These are phyloP conservation scores for Streptopelia turtur DNA, from an alignment of 2,797 vertebrate genomes.

Conservation along the genomic window DNA sequence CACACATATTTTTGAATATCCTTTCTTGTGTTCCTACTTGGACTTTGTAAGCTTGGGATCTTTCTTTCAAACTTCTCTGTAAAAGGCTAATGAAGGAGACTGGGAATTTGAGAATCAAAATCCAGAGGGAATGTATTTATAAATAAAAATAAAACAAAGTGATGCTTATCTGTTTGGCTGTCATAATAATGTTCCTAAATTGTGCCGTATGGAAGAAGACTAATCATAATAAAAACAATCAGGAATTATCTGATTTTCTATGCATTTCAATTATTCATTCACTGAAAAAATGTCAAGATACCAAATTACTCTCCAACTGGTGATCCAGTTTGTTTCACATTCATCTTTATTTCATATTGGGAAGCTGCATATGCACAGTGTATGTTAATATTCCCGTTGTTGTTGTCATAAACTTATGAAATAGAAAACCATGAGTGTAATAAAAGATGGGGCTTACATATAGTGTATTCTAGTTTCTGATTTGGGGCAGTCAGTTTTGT, in stretches of 20 bases:
- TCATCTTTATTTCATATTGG: background rate
- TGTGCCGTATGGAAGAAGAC: background rate
- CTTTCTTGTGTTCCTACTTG: background rate
- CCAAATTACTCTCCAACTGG: background rate
- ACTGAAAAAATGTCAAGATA: background rate
- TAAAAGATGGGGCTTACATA: background rate
- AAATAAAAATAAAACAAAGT: background rate
- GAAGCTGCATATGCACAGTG: background rate
- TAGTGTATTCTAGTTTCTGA: background rate
- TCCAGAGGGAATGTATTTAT: background rate
- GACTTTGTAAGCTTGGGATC: background rate
- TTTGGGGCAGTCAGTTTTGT: constrained; percentile 26
- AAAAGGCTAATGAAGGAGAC: background rate
- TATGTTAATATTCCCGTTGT: background rate
- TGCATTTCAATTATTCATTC: background rate
- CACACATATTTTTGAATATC: background rate
- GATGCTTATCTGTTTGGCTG: constrained; percentile 5
- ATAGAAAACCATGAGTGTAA: background rate
- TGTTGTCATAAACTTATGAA: background rate
- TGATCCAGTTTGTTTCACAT: background rate
- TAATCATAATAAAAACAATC: background rate
- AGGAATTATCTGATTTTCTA: background rate
- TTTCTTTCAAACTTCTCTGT: background rate
- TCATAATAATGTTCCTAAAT: constrained; percentile 17
- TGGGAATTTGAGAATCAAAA: background rate